phyloP scores from a whole-genome alignment of 2,888 invertebrate genomes.

The Fragum sueziense region DNA sequence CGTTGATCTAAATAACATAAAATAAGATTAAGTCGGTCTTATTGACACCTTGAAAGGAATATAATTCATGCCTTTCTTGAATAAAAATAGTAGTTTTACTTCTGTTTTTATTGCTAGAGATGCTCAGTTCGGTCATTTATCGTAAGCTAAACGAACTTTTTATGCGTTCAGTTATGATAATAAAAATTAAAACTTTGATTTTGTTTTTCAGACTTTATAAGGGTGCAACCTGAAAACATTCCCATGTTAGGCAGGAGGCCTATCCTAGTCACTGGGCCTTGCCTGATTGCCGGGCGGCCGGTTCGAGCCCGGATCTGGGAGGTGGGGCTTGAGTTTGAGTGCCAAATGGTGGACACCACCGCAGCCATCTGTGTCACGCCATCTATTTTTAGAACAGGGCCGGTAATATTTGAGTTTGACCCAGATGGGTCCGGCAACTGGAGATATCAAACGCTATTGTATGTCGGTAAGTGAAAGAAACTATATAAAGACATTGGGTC shows the following conservation, averaged over 20 bases:
- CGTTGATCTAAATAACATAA: too few species aligned
- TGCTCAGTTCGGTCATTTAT: too few species aligned
- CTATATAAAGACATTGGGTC: too few species aligned
- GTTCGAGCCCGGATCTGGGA: conserved; percentile 62
- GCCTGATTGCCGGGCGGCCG: conserved; percentile 49
- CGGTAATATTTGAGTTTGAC: conserved; percentile 56
- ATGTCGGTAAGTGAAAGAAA: conserved; percentile 20
- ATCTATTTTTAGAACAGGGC: conserved; percentile 66
- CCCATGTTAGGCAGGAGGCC: conserved; percentile 69
- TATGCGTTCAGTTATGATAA: too few species aligned
- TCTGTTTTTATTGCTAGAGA: too few species aligned
- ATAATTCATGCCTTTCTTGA: too few species aligned
- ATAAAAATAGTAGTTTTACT: too few species aligned
- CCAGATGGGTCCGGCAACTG: conserved; percentile 53
- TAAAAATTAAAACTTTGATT: not conserved
- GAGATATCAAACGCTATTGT: conserved; percentile 48
- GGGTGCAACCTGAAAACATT: conserved; percentile 8
- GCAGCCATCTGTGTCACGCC: conserved; percentile 67
- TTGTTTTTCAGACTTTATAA: not conserved
- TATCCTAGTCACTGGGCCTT: conserved; percentile 67
- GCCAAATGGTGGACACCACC: conserved; percentile 42
- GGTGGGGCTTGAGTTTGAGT: conserved; percentile 60
- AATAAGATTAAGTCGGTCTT: too few species aligned
- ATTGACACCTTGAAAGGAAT: too few species aligned
- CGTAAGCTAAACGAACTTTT: too few species aligned